A percentile compares a stretch with the other conserved stretches of the same genome.
Conservation (phyloP, 2,797 vertebrate species). For the Danionella dracula region DNA sequence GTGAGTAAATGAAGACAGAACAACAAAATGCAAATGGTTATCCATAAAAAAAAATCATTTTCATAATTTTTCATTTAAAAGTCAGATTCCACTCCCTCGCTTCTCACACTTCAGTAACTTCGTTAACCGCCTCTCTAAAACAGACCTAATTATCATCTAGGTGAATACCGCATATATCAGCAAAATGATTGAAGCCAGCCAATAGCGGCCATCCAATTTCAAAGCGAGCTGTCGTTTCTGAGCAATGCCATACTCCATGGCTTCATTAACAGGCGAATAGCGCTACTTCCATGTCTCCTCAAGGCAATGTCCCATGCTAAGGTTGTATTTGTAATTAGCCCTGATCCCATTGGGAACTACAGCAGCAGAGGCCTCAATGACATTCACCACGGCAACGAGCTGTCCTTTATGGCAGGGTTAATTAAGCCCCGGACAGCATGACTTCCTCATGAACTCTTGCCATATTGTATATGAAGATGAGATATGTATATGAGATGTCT, state of each 20-base stretch:
- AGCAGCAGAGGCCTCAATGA: conserved; percentile 41
- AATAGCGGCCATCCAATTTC: conserved; percentile 4
- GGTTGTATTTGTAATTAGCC: conserved; percentile 48
- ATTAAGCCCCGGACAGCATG: conserved; percentile 35
- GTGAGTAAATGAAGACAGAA: background rate
- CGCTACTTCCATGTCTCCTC: conserved; percentile 14
- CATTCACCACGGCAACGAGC: conserved; percentile 36
- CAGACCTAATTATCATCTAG: conserved; percentile 7
- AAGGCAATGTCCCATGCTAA: conserved; percentile 44
- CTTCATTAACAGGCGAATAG: conserved; percentile 34
- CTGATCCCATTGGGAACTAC: conserved; percentile 40
- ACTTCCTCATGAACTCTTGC: conserved; percentile 22
- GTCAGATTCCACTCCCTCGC: background rate
- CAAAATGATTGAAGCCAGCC: background rate
- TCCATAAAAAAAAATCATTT: background rate
- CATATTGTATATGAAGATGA: conserved; percentile 2
- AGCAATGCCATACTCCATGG: conserved; percentile 14
- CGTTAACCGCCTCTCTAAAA: background rate
- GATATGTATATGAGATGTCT: background rate
- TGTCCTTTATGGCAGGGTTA: conserved; percentile 44
- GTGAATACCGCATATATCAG: conserved; percentile 16
- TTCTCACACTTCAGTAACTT: background rate
- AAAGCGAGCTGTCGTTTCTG: conserved; percentile 24
- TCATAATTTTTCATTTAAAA: background rate
- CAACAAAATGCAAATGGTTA: background rate